A percentile compares a stretch with the other conserved stretches of the same genome.
Conservation (phyloP, 92 coral and sea anemone genomes). For the Paragorgia papillata region DNA sequence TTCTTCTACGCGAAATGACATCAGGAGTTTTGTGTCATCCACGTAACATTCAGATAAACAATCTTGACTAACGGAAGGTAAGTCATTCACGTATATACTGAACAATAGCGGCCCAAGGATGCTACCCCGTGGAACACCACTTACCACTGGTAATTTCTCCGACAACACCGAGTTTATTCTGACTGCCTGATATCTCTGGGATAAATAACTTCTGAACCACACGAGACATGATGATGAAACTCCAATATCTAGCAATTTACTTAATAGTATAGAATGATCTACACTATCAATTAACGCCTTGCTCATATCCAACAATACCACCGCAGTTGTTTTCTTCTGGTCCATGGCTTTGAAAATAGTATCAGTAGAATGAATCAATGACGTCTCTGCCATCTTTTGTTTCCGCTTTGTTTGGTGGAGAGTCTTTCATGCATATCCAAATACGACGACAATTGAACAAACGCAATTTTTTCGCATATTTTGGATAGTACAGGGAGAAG, state of each 20-base stretch:
- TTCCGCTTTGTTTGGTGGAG: too few relatives aligned
- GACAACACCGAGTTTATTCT: conserved; percentile 38
- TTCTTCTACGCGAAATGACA: conserved; percentile 31
- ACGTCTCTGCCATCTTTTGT: too few relatives aligned
- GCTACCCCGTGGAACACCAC: conserved; percentile 53
- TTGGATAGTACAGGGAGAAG: conserved; percentile 1
- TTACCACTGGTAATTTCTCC: conserved; percentile 12
- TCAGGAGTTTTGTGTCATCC: conserved; percentile 43
- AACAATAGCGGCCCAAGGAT: conserved; percentile 45
- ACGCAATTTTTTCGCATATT: not conserved
- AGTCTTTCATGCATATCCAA: too few relatives aligned
- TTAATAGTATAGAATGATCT: not conserved
- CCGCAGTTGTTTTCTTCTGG: not conserved
- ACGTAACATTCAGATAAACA: conserved; percentile 41
- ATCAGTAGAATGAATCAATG: not conserved
- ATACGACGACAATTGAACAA: not conserved
- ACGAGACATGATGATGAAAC: conserved; percentile 11
- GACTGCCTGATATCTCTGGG: conserved; percentile 19
- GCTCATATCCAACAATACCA: conserved; percentile 1
- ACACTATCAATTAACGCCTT: conserved; percentile 28
- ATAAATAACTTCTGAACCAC: conserved; percentile 52
- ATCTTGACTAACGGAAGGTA: conserved; percentile 30
- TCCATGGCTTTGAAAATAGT: conserved; percentile 3
- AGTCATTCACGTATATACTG: conserved; percentile 44
- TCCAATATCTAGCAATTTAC: conserved; percentile 34